Evolutionary conservation across 2,113 vertebrate species (phyloP).

Genomic region (Plotosus lineatus): DNA sequence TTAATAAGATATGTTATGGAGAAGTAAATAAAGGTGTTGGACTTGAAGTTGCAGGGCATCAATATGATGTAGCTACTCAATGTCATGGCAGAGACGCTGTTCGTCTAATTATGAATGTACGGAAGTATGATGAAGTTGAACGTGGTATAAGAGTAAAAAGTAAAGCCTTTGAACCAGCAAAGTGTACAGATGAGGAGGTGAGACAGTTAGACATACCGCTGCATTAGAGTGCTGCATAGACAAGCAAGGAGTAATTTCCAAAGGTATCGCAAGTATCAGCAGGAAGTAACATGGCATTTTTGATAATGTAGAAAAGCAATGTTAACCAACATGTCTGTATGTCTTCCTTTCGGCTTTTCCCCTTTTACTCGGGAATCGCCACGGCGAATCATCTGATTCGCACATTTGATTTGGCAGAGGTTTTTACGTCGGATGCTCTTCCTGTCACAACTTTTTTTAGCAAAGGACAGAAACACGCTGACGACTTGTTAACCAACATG

Average conservation of each 20-base stretch:
- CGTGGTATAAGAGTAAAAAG: neutral
- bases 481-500: too few species aligned
- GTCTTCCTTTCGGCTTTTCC: too few species aligned
- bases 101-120: neutral
- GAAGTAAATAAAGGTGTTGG: neutral
- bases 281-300: neutral
- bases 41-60: neutral
- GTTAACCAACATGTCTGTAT: neutral
- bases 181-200: neutral
- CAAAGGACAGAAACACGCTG: too few species aligned
- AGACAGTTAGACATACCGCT: neutral
- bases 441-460: too few species aligned
- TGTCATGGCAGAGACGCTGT: neutral
- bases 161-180: neutral
- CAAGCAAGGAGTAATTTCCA: neutral
- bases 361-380: too few species aligned
- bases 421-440: too few species aligned
- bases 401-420: too few species aligned
- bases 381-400: too few species aligned
- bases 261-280: neutral
- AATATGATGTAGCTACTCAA: neutral
- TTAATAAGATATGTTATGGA: neutral
- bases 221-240: neutral
- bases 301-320: neutral
- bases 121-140: neutral